Conservation (phyloP, 35 echinoderm and acorn worm genomes). For the Holothuria glaberrima region DNA sequence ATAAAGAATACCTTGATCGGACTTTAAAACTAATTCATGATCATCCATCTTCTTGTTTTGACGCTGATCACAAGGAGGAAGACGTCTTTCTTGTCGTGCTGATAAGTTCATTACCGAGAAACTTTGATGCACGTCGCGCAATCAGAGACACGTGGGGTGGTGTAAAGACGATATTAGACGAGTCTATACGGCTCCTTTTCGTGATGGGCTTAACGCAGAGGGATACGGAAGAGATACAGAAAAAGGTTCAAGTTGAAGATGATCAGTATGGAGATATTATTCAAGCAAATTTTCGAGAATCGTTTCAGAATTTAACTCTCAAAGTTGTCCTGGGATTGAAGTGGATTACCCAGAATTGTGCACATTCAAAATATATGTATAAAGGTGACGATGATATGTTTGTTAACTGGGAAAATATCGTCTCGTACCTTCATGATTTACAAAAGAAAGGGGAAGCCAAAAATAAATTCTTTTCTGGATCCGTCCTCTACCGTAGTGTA, state of each 20-base stretch:
- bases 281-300: slow-evolving; percentile 82
- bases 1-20: slow-evolving; percentile 68
- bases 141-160: slow-evolving; percentile 91
- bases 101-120: slow-evolving; percentile 76
- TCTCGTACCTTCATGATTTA: slow-evolving; percentile 57
- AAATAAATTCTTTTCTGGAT: slow-evolving; percentile 67
- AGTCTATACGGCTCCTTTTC: slow-evolving; percentile 70
- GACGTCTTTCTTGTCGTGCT: slow-evolving; percentile 78
- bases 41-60: slow-evolving; percentile 68
- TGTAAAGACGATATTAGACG: slow-evolving; percentile 34
- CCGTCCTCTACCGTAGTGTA: slow-evolving; percentile 66
- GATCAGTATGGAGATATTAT: slow-evolving; percentile 80
- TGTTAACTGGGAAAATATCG: slow-evolving; percentile 88
- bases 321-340: slow-evolving; percentile 84
- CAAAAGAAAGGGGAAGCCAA: slow-evolving; percentile 59
- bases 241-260: slow-evolving; percentile 80
- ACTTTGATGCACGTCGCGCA: slow-evolving; percentile 79
- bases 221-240: slow-evolving; percentile 75
- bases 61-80: slow-evolving; percentile 51
- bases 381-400: slow-evolving; percentile 99
- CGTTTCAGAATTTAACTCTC: slow-evolving; percentile 85
- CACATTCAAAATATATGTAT: slow-evolving; percentile 80
- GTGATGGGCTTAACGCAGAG: slow-evolving; percentile 84
- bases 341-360: slow-evolving; percentile 84
- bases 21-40: slow-evolving; percentile 67